A percentile compares a stretch with the other conserved stretches of the same genome.
Evolutionary conservation across 2,888 invertebrate genomes (phyloP).

Genomic region (Oeneis ivallda): DNA sequence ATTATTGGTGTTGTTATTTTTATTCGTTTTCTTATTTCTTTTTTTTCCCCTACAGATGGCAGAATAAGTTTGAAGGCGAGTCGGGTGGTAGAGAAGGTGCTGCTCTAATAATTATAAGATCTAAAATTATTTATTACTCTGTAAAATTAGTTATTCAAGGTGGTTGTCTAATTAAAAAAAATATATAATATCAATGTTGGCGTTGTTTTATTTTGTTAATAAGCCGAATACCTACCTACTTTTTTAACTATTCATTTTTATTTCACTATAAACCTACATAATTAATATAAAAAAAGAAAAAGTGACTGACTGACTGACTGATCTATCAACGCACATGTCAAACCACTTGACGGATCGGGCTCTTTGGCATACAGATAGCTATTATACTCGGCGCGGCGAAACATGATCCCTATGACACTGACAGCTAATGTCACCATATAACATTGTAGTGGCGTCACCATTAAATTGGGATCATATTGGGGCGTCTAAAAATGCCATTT

Average conservation of each 20-base stretch:
- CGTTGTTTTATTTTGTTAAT: slow-evolving; percentile 14
- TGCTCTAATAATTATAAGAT: slow-evolving; percentile 50
- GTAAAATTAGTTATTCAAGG: slow-evolving; percentile 25
- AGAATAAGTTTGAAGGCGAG: slow-evolving; percentile 74
- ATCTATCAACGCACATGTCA: no score
- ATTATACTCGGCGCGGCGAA: no score
- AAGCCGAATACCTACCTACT: background rate
- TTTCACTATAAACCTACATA: background rate
- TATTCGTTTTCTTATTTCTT: background rate
- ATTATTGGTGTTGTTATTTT: no score
- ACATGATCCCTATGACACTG: no score
- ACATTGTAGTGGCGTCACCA: no score
- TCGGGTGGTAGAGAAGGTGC: slow-evolving; percentile 68
- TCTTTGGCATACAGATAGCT: no score
- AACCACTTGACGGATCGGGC: no score
- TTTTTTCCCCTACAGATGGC: slow-evolving; percentile 62
- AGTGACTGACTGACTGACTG: no score
- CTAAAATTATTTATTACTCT: background rate
- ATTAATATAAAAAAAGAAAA: no score
- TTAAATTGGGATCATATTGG: no score
- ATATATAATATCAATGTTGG: background rate
- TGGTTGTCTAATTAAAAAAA: slow-evolving; percentile 23
- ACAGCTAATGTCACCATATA: no score
- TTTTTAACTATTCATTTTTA: background rate
- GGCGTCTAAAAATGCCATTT: no score